Percentiles rank a stretch among this genome's conserved stretches.
These are phyloP conservation scores for Balanococcus diminutus DNA, from an alignment of 2,888 invertebrate genomes.

Conservation along the genomic window DNA sequence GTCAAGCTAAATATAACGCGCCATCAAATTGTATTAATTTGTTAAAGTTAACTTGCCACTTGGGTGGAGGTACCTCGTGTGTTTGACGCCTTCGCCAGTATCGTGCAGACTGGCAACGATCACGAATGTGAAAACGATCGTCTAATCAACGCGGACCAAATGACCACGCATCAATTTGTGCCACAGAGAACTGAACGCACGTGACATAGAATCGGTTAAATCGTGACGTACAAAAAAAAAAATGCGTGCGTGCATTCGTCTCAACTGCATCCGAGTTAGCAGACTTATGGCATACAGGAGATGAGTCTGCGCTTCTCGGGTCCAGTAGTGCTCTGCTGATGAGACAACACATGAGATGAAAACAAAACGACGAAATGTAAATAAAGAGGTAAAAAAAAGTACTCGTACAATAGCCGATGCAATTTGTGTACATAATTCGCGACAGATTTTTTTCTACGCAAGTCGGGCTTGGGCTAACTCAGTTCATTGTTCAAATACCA, in stretches of 20 bases:
- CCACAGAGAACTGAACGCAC: not conserved
- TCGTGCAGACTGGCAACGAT: not conserved
- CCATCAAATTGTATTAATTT: not conserved
- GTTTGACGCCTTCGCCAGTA: not conserved
- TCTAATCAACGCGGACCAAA: not conserved
- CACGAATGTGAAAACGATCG: not conserved
- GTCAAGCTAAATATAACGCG: not conserved
- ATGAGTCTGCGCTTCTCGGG: not conserved
- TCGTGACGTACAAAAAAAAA: not conserved
- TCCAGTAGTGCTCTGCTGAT: not conserved
- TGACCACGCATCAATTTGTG: conserved; percentile 28
- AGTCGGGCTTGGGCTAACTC: not conserved
- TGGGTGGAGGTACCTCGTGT: not conserved
- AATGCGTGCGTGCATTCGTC: not conserved
- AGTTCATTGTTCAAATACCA: conserved; percentile 50
- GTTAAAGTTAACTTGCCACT: not conserved
- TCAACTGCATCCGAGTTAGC: not conserved
- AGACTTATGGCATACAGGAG: not conserved
- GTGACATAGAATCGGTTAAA: not conserved
- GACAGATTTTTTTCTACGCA: conserved; percentile 14
- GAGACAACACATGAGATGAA: not conserved
- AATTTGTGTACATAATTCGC: conserved; percentile 47
- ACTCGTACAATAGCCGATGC: conserved; percentile 24
- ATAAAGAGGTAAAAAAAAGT: not conserved
- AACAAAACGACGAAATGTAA: not conserved